Evolutionary conservation across 30 jellyfish, hydroid and myxozoan genomes (phyloP).

Genomic region (Nemopilema nomurai): DNA sequence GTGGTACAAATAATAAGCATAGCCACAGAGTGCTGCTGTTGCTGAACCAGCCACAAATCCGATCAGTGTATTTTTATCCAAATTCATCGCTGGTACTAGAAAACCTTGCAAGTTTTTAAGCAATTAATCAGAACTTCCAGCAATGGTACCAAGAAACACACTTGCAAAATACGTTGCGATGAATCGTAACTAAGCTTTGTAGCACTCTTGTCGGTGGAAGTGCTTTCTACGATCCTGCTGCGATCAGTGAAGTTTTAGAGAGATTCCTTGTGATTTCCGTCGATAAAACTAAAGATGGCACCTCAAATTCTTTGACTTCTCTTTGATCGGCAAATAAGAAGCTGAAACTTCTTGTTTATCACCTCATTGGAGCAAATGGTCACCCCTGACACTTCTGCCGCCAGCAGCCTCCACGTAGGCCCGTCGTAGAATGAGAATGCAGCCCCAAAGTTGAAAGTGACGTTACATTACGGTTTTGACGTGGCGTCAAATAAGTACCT

Average conservation of each 20-base stretch:
- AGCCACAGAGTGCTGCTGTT: background rate
- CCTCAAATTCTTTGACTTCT: no score
- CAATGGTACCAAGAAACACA: background rate
- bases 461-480: background rate
- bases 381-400: no score
- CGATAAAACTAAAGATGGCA: no score
- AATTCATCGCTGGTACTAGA: background rate
- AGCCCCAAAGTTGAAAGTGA: background rate
- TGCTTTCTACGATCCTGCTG: background rate
- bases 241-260: no score
- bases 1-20: background rate
- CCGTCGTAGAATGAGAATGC: background rate
- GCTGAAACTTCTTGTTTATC: no score
- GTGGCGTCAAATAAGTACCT: background rate
- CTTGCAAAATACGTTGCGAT: background rate
- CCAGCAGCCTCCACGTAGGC: background rate
- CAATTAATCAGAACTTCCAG: background rate
- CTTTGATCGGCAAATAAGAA: no score
- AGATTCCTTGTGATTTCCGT: no score
- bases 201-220: background rate
- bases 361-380: no score
- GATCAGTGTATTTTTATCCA: background rate
- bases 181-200: background rate
- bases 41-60: background rate
- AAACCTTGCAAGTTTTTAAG: background rate